Evolutionary conservation across 2,888 invertebrate genomes (phyloP).

Genomic region (Periphyllus acericola): DNA sequence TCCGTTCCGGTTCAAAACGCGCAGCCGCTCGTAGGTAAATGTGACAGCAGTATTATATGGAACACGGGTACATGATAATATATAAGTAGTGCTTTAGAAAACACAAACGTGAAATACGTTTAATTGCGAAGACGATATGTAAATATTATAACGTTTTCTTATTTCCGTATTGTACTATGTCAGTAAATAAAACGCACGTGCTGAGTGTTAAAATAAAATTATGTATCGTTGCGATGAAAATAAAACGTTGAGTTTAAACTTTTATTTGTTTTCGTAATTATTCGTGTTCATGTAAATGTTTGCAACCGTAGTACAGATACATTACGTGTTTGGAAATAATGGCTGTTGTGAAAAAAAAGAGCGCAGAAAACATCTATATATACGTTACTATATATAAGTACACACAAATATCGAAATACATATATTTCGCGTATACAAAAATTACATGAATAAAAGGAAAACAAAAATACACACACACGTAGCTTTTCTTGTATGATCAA

Average conservation of each 20-base stretch:
- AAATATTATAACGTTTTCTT: constrained; percentile 2
- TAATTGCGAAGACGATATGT: not conserved
- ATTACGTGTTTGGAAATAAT: not conserved
- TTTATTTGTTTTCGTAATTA: constrained; percentile 12
- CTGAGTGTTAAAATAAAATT: constrained; percentile 2
- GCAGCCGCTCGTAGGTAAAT: not conserved
- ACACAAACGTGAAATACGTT: not conserved
- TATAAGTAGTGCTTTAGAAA: not conserved
- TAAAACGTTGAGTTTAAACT: not conserved
- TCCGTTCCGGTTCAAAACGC: not conserved
- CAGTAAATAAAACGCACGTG: not conserved
- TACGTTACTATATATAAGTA: not conserved
- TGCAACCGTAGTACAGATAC: not conserved
- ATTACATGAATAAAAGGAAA: not conserved
- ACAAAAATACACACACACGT: not conserved
- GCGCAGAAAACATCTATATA: not conserved
- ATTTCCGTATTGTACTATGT: not conserved
- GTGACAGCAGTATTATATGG: not conserved
- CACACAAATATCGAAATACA: not conserved
- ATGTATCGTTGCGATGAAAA: not conserved
- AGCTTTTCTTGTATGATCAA: not conserved
- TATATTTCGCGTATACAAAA: not conserved
- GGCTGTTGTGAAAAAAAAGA: not conserved
- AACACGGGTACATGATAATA: not conserved
- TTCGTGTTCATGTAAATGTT: constrained; percentile 19